Evolutionary conservation across 2,888 invertebrate species (phyloP), one percentile per base, ranked within the genome.

Genomic region (Acanthopleura granulata): DNA sequence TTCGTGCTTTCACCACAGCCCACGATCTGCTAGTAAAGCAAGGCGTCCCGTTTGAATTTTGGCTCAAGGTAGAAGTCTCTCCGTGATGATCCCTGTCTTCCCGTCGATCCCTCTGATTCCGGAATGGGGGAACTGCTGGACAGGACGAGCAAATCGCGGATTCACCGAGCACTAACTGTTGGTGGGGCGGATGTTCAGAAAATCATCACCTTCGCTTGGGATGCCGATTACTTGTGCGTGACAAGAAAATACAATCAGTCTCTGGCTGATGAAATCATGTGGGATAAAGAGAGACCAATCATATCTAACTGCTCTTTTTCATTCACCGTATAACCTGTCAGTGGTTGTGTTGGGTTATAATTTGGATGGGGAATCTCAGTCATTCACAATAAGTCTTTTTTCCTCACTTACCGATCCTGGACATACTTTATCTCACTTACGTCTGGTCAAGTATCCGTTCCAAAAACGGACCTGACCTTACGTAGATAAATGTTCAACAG

Each of bases 311-410:
- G 86, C 73, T 85, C 81, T 15, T 84, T n/a, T 86, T 75, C 86
- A 87, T 75, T 83, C 80, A 15, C 74, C 76, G 0, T 57, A 75
- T 15, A 87, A 87, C 76, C 77, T 82, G 57, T 87, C 87, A 4
- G 82, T 87, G 0, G 87, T 87, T 11, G 75, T 86, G 22, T 82
- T 87, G 62, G 86, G 87, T 3, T 85, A 83, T 74, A 84, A 84
- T 75, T 73, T 86, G 15, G 77, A 78, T 0, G 85, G 81, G 0
- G 76, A 78, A 73, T 81, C 82, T 22, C 84, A 86, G 77, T 79
- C 78, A 3, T 87, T 83, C 70, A 77, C 75, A 78, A 85, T 86
- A 79, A 66, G 75, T 73, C 62, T 12, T 27, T 62, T 62, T 16
- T 40, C n/a, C n/a, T n/a, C n/a, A n/a, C n/a, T n/a, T n/a, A n/a